Percentiles rank a stretch among this genome's conserved stretches.
Evolutionary conservation across 2,888 invertebrate species (phyloP).

Genomic region (Melanostoma scalare): DNA sequence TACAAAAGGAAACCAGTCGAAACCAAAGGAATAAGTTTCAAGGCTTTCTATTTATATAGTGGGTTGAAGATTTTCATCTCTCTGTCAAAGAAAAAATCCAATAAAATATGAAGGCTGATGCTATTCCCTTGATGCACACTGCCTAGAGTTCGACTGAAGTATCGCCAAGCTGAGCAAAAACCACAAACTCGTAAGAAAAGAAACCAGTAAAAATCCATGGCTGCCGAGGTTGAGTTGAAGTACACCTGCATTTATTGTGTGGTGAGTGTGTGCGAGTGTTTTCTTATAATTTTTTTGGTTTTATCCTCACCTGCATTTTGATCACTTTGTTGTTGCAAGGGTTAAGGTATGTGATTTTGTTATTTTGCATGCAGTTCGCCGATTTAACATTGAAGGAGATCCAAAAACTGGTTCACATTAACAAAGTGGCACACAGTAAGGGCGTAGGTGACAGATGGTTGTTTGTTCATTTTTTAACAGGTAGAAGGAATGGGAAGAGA

Average conservation of each 20-base stretch:
- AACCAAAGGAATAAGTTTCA: neutral
- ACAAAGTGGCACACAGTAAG: conserved; percentile 19
- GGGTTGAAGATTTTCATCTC: conserved; percentile 12
- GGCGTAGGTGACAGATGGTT: conserved; percentile 54
- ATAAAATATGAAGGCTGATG: neutral
- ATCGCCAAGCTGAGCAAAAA: conserved; percentile 29
- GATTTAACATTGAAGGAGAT: conserved; percentile 19
- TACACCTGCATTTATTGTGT: conserved; percentile 56
- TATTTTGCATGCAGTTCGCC: conserved; percentile 21
- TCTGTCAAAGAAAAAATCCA: neutral
- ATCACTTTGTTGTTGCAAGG: conserved; percentile 29
- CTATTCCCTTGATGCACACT: conserved; percentile 10
- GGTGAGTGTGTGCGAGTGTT: too few relatives aligned
- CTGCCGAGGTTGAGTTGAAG: conserved; percentile 30
- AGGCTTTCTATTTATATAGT: neutral
- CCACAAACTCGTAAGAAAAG: conserved; percentile 32
- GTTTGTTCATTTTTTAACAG: neutral
- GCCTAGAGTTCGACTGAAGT: conserved; percentile 15
- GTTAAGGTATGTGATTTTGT: neutral
- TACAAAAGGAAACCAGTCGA: neutral
- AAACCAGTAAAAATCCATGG: conserved; percentile 19
- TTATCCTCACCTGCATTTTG: conserved; percentile 56
- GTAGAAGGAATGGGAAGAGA: neutral
- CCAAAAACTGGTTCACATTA: conserved; percentile 15
- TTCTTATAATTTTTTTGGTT: conserved; percentile 19